Conservation (phyloP, 2,888 invertebrate genomes). For the Ptychoptera contaminata region DNA sequence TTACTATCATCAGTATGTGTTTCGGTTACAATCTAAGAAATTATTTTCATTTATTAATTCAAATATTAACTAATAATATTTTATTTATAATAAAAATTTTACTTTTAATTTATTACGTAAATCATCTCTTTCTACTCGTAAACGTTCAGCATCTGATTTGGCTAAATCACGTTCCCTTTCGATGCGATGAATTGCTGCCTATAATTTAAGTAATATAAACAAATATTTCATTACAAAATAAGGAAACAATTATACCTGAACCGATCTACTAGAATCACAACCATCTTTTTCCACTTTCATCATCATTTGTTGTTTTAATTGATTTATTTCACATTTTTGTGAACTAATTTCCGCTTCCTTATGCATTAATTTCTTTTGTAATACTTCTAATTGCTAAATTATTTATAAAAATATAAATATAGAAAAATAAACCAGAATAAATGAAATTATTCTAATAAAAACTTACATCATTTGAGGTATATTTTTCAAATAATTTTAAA, state of each 20-base stretch:
- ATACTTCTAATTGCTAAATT: too few relatives aligned
- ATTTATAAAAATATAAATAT: too few relatives aligned
- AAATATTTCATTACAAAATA: neutral
- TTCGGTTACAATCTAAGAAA: constrained; percentile 24
- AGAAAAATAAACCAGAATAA: too few relatives aligned
- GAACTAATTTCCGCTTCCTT: too few relatives aligned
- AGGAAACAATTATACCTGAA: neutral
- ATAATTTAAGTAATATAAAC: constrained; percentile 6
- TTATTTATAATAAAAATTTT: constrained; percentile 7
- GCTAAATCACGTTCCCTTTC: constrained; percentile 39
- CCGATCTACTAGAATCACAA: constrained; percentile 13
- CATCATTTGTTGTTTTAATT: too few relatives aligned
- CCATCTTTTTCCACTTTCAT: constrained; percentile 18
- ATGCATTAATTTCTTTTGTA: too few relatives aligned
- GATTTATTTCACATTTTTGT: too few relatives aligned
- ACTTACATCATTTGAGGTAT: neutral
- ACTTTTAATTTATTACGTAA: constrained; percentile 40
- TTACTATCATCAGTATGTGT: constrained; percentile 34
- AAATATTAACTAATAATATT: too few relatives aligned
- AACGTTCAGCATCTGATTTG: constrained; percentile 35
- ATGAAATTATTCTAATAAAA: too few relatives aligned
- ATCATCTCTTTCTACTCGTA: constrained; percentile 43
- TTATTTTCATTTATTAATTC: too few relatives aligned
- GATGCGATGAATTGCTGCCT: constrained; percentile 23
- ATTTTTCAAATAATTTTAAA: constrained; percentile 16